phyloP scores from a whole-genome alignment of 2,888 invertebrate genomes.

The Agrotis puta region DNA sequence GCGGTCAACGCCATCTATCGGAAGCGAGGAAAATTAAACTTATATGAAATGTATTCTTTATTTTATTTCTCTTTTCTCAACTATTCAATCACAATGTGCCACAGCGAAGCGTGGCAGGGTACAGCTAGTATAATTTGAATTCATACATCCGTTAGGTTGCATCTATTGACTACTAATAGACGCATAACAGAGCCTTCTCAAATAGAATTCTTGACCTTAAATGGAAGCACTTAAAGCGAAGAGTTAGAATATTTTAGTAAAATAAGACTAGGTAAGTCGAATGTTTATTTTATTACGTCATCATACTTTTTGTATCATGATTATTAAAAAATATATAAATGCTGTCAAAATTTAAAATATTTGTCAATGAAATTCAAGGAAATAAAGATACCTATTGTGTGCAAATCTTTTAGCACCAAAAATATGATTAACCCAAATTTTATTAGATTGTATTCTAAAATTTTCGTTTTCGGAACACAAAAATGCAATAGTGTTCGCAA shows the following conservation, averaged over 20 bases:
- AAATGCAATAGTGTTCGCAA: not conserved
- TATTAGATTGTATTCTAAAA: no score
- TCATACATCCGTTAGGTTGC: not conserved
- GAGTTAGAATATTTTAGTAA: not conserved
- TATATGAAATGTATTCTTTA: no score
- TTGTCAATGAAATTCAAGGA: not conserved
- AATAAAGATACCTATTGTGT: not conserved
- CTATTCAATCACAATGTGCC: no score
- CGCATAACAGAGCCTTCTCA: not conserved
- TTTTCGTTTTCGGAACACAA: not conserved
- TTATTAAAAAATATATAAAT: not conserved
- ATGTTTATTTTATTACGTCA: not conserved
- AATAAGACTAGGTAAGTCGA: not conserved
- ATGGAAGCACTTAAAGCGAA: not conserved
- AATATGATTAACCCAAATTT: not conserved
- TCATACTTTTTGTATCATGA: not conserved
- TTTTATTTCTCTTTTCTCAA: no score
- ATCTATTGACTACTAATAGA: not conserved
- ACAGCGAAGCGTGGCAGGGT: no score
- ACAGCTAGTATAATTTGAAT: no score
- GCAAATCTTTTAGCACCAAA: not conserved
- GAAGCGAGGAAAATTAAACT: no score
- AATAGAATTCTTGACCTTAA: not conserved
- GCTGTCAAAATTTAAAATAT: not conserved
- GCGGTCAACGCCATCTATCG: no score